Percentiles rank a stretch among this genome's conserved stretches.
These are phyloP conservation scores for Girardinus metallicus DNA, from an alignment of 2,797 vertebrate species.

Conservation along the genomic window DNA sequence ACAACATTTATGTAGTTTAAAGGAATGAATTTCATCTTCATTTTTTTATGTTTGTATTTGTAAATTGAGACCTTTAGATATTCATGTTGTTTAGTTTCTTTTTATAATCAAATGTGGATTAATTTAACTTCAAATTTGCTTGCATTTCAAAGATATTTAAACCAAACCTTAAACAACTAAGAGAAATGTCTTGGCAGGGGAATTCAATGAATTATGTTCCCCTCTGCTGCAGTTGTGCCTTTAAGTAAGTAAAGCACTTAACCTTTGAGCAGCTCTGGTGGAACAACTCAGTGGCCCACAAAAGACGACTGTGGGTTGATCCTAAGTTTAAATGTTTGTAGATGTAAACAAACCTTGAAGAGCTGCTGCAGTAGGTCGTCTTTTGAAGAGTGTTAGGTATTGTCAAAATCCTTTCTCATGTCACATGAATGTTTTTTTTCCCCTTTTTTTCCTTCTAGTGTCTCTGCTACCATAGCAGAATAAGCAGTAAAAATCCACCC, in stretches of 20 bases:
- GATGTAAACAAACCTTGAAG: constrained; percentile 23
- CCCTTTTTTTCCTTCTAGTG: constrained; percentile 14
- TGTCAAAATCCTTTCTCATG: not conserved
- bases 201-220: constrained; percentile 55
- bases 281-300: constrained; percentile 45
- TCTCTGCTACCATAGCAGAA: constrained; percentile 4
- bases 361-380: constrained; percentile 27
- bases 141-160: constrained; percentile 45
- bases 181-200: constrained; percentile 32
- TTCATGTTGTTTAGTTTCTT: not conserved
- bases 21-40: constrained; percentile 3
- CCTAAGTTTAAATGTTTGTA: constrained; percentile 31
- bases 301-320: constrained; percentile 33
- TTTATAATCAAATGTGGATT: not conserved
- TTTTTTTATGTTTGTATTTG: not conserved
- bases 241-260: constrained; percentile 64
- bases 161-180: constrained; percentile 45
- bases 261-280: constrained; percentile 47
- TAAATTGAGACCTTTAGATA: not conserved
- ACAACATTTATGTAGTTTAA: constrained; percentile 6
- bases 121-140: constrained; percentile 30
- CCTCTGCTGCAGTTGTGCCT: constrained; percentile 44
- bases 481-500: constrained; percentile 16
- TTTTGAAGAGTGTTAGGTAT: constrained; percentile 14
- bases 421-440: constrained; percentile 4